phyloP scores from a whole-genome alignment of 2,888 invertebrate species.

The Alviniconcha strummeri region DNA sequence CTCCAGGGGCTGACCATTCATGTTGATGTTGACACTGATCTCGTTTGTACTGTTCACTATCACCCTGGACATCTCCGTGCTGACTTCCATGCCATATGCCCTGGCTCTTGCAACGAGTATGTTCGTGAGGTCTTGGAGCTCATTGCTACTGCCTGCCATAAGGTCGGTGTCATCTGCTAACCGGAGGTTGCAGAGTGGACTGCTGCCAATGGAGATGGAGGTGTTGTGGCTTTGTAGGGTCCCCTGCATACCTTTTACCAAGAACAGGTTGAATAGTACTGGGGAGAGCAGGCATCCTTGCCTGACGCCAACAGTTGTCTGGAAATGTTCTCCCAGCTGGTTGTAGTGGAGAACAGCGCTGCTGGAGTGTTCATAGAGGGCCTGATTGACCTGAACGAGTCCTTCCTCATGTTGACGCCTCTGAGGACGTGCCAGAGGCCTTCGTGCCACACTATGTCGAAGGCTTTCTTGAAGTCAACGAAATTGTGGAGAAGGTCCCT shows the following conservation, averaged over 20 bases:
- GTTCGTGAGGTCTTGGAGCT: not conserved
- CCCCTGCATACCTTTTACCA: not conserved
- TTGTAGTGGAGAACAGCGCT: not conserved
- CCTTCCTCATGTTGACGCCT: not conserved
- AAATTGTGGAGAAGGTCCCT: not conserved
- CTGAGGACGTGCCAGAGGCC: not conserved
- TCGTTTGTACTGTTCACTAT: not conserved
- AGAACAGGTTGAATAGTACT: not conserved
- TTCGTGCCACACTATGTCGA: not conserved
- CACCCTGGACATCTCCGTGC: not conserved
- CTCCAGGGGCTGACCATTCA: not conserved
- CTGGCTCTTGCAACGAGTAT: not conserved
- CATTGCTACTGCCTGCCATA: not conserved
- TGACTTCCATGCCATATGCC: constrained; percentile 3
- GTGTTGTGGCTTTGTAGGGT: not conserved
- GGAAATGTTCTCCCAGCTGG: not conserved
- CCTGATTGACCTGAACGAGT: not conserved
- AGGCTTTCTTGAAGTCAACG: not conserved
- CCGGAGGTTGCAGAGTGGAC: not conserved
- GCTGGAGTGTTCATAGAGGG: not conserved
- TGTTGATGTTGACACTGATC: not conserved
- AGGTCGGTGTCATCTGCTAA: not conserved
- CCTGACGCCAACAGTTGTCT: not conserved
- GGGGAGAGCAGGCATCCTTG: constrained; percentile 2
- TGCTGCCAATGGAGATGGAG: not conserved